A percentile compares a stretch with the other conserved stretches of the same genome.
phyloP scores from a whole-genome alignment of 2,797 vertebrate species.

The Trematomus bernacchii region DNA sequence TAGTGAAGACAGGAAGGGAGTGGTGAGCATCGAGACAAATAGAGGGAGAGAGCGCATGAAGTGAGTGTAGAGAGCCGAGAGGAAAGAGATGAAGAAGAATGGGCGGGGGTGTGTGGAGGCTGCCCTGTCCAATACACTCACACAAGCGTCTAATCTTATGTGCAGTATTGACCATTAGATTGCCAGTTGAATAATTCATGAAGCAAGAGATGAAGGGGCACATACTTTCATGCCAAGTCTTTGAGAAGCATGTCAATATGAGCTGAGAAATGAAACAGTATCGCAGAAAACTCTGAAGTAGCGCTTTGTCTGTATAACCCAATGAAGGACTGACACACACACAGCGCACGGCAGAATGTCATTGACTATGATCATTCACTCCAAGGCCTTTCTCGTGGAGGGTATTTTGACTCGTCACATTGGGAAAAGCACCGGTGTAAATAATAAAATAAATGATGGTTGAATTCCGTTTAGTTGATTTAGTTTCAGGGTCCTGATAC shows the following conservation, averaged over 20 bases:
- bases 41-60: slow-evolving; percentile 22
- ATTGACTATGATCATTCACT: slow-evolving; percentile 10
- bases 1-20: slow-evolving; percentile 44
- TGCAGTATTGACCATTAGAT: slow-evolving; percentile 71
- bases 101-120: slow-evolving; percentile 39
- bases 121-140: slow-evolving; percentile 62
- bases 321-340: not conserved
- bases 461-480: too few relatives aligned
- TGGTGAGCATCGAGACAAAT: slow-evolving; percentile 28
- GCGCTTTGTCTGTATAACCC: not conserved
- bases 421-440: not conserved
- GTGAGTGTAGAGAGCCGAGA: slow-evolving; percentile 35
- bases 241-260: slow-evolving; percentile 49
- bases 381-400: not conserved
- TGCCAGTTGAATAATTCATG: slow-evolving; percentile 75
- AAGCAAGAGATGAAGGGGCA: slow-evolving; percentile 45
- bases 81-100: slow-evolving; percentile 56
- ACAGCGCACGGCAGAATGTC: slow-evolving; percentile 6
- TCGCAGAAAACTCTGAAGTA: slow-evolving; percentile 43
- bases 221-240: slow-evolving; percentile 50
- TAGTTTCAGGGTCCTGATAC: too few relatives aligned
- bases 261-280: slow-evolving; percentile 44
- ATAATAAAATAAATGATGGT: not conserved
- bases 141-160: slow-evolving; percentile 67
- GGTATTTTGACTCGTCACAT: slow-evolving; percentile 6